Base-by-base conservation (phyloP, 1,140 invertebrate genomes). In the Camponotus pennsylvanicus region DNA sequence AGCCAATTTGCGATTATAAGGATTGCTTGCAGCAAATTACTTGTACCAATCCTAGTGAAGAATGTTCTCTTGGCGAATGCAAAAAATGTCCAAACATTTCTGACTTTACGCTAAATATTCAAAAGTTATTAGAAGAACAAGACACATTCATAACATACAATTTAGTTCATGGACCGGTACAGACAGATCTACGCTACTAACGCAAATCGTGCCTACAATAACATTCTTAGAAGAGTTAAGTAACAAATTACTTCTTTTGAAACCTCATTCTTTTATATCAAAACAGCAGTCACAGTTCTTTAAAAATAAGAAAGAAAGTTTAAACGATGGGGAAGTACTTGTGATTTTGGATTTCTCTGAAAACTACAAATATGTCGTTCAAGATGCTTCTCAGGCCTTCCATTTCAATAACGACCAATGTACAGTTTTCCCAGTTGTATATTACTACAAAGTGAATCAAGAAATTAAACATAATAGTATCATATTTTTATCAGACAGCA, bases 401-500 rank as follows among this genome's bases (percentile, higher is more conserved):
- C n/a, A n/a, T n/a, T n/a, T n/a, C n/a, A n/a, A n/a, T n/a, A n/a
- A n/a, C n/a, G n/a, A n/a, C n/a, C n/a, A 77, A 63, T 57, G 34
- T 3, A 77, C 73, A 0, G 52, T 77, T 8, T 77, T 40, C n/a
- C 11, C 73, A 0, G 57, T 63, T 0, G 37, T 77, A 37, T 61
- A 61, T 45, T 77, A 77, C 45, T 77, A 18, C n/a, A 75, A 57
- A 32, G 8, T 34, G 34, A 32, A 34, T 11, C 34, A 7, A 13
- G 45, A 75, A 75, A 8, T 75, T 0, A 57, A 37, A 32, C 70
- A 75, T 37, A 49, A 34, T 4, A 75, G 70, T 34, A 9, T 55
- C 27, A 52, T 57, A 0, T 55, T 75, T 34, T 55, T 75, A 52
- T 75, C 70, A 37, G 52, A 75, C 18, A 55, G 52, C 32, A 37